phyloP scores from a whole-genome alignment of 2,888 invertebrate species.

The Drosophila kambysellisi region DNA sequence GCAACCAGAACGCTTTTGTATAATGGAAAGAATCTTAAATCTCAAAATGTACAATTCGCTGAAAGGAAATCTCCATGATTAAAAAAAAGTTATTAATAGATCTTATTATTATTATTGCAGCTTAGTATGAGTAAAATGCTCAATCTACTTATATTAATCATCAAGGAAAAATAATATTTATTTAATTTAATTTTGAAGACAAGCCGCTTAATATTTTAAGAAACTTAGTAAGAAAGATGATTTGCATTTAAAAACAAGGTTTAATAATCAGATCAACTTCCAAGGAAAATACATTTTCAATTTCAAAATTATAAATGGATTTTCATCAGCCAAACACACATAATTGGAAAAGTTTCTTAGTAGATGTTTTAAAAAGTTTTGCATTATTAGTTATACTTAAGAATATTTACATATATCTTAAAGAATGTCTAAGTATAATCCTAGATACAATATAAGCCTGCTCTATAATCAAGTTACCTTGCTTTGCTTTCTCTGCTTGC shows the following conservation, averaged over 20 bases:
- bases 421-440: slow-evolving; percentile 17
- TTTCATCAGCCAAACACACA: background rate
- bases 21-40: background rate
- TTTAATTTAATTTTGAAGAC: background rate
- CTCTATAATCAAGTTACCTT: background rate
- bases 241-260: background rate
- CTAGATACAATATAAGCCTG: slow-evolving; percentile 28
- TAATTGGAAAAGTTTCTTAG: background rate
- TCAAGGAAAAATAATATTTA: background rate
- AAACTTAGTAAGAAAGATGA: background rate
- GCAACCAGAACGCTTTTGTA: background rate
- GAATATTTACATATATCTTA: slow-evolving; percentile 6
- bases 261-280: background rate
- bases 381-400: slow-evolving; percentile 51
- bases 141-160: background rate
- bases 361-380: background rate
- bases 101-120: background rate
- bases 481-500: slow-evolving; percentile 25
- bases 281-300: background rate
- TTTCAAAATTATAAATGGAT: background rate
- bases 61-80: background rate
- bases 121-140: background rate
- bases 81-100: background rate
- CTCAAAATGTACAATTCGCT: background rate
- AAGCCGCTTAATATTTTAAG: background rate